Evolutionary conservation across 1,140 invertebrate genomes (phyloP).

Genomic region (Drosophila bipectinata): DNA sequence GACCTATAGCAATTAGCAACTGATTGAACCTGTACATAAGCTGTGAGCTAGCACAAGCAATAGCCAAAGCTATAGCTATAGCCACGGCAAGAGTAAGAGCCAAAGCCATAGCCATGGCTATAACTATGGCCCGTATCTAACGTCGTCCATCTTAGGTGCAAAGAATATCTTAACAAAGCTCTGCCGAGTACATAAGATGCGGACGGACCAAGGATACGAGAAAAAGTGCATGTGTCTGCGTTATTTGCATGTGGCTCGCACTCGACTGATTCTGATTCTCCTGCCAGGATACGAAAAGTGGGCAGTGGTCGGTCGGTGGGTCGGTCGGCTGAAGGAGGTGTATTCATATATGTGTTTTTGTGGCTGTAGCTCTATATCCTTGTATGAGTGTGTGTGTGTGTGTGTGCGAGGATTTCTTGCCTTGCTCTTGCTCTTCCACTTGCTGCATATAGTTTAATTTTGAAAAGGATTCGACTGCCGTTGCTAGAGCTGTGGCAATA

Average conservation of each 20-base stretch:
- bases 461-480: slow-evolving; percentile 77
- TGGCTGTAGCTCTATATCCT: neutral
- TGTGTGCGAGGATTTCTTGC: slow-evolving; percentile 25
- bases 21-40: slow-evolving; percentile 78
- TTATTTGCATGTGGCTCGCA: slow-evolving; percentile 79
- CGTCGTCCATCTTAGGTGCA: slow-evolving; percentile 72
- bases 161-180: slow-evolving; percentile 81
- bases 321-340: slow-evolving; percentile 2
- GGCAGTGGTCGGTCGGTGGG: slow-evolving; percentile 13
- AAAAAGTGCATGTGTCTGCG: slow-evolving; percentile 80
- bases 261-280: slow-evolving; percentile 61
- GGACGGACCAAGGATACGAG: slow-evolving; percentile 65
- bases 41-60: slow-evolving; percentile 19
- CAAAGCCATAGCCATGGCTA: neutral
- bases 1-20: slow-evolving; percentile 76
- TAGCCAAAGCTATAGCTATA: neutral
- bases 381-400: slow-evolving; percentile 5
- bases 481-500: slow-evolving; percentile 72
- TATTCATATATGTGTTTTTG: neutral
- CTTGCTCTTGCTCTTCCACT: slow-evolving; percentile 50
- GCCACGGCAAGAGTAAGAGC: slow-evolving; percentile 1
- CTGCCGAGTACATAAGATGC: slow-evolving; percentile 70
- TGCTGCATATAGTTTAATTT: slow-evolving; percentile 81
- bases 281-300: slow-evolving; percentile 49
- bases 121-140: slow-evolving; percentile 42